Evolutionary conservation across 2,797 vertebrate genomes (phyloP).

Genomic region (Steatocranus sp.): DNA sequence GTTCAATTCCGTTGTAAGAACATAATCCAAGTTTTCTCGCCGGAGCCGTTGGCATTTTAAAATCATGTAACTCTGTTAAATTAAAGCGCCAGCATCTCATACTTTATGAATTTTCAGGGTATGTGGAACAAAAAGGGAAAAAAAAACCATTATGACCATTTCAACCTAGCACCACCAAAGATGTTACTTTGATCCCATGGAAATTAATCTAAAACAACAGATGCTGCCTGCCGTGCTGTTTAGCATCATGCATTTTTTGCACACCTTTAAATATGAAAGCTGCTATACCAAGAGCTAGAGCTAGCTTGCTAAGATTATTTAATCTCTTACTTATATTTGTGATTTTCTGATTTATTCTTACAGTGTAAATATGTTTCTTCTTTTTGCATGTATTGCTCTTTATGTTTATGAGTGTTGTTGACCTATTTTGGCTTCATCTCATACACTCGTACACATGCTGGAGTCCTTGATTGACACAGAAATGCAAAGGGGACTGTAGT

Average conservation of each 20-base stretch:
- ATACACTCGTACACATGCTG: not conserved
- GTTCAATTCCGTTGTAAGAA: not conserved
- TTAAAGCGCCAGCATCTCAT: not conserved
- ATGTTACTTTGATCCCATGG: not conserved
- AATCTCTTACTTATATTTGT: not conserved
- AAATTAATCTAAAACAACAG: not conserved
- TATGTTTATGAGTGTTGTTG: not conserved
- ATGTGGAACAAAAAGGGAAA: not conserved
- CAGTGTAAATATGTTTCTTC: not conserved
- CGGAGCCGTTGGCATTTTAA: not conserved
- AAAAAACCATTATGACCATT: rapidly evolving
- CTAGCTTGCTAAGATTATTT: not conserved
- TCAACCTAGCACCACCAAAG: not conserved
- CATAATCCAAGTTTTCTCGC: not conserved
- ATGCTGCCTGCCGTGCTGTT: not conserved
- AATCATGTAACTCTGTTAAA: not conserved
- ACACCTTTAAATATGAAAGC: not conserved
- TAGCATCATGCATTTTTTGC: not conserved
- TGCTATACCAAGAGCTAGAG: not conserved
- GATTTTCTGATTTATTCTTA: not conserved
- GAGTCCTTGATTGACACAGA: not conserved
- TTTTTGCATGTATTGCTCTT: not conserved
- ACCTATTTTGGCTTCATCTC: not conserved
- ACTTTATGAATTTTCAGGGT: not conserved
- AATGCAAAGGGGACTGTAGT: not conserved